phyloP scores from a whole-genome alignment of 2,113 vertebrate genomes.

The human region DNA sequence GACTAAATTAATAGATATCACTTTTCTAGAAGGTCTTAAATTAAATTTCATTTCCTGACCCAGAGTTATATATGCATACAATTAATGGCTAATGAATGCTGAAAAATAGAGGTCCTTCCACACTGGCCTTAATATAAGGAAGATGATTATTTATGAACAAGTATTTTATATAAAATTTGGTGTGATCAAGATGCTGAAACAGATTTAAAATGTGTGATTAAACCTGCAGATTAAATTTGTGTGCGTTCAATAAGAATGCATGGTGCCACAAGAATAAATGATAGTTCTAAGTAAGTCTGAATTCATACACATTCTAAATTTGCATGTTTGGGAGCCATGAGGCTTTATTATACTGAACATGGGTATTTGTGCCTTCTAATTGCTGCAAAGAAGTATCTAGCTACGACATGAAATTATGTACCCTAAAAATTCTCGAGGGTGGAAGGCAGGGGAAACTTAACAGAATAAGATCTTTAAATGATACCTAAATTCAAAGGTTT shows the following conservation, averaged over 20 bases:
- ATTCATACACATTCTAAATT: neutral
- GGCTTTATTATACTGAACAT: neutral
- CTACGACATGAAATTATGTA: neutral
- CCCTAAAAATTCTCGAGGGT: neutral
- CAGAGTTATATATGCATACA: slow-evolving; percentile 43
- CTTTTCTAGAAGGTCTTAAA: slow-evolving; percentile 55
- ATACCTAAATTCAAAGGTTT: neutral
- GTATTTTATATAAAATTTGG: neutral
- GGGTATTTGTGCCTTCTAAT: neutral
- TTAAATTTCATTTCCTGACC: slow-evolving; percentile 53
- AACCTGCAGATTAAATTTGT: slow-evolving; percentile 30
- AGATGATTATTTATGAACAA: slow-evolving; percentile 49
- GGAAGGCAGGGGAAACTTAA: neutral
- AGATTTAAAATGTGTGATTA: slow-evolving; percentile 30
- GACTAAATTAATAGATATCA: slow-evolving; percentile 35
- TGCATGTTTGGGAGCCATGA: neutral
- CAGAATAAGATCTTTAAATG: neutral
- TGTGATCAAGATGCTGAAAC: slow-evolving; percentile 3
- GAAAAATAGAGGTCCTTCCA: neutral
- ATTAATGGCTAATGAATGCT: slow-evolving; percentile 51
- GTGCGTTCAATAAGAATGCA: neutral
- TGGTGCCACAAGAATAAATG: neutral
- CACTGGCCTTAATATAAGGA: neutral
- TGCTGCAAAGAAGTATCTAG: neutral
- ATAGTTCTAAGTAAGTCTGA: neutral